Conservation (phyloP, 2,888 invertebrate species). For the Parnassius apollo region DNA sequence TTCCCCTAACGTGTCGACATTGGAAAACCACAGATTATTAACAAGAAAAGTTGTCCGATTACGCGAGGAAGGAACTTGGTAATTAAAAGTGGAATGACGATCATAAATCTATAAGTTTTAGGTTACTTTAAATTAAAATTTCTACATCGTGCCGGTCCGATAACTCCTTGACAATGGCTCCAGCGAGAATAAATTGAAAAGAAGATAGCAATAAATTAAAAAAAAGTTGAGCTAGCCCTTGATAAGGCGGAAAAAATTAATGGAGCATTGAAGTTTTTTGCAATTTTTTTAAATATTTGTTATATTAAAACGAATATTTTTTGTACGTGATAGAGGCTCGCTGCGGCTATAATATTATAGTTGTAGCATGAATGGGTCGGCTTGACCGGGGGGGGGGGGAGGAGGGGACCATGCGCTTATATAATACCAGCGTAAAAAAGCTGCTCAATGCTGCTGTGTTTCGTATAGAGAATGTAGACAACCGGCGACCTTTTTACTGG, state of each 20-base stretch:
- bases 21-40: constrained; percentile 19
- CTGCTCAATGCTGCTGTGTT: too few species aligned
- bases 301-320: too few species aligned
- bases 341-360: too few species aligned
- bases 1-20: background rate
- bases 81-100: constrained; percentile 57
- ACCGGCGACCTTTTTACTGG: too few species aligned
- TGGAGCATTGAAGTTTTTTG: background rate
- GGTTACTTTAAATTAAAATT: constrained; percentile 66
- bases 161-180: constrained; percentile 45
- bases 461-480: too few species aligned
- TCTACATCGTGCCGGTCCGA: constrained; percentile 45
- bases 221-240: constrained; percentile 16
- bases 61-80: constrained; percentile 44
- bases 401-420: too few species aligned
- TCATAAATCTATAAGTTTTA: constrained; percentile 68
- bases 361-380: too few species aligned
- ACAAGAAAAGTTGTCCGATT: constrained; percentile 35
- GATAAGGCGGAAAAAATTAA: constrained; percentile 18
- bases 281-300: background rate
- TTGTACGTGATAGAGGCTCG: too few species aligned
- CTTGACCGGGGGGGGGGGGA: too few species aligned
- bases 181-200: constrained; percentile 40
- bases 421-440: too few species aligned
- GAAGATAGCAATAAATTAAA: constrained; percentile 39